phyloP scores from a whole-genome alignment of 2,113 vertebrate species.

The Oxyruncus cristatus region DNA sequence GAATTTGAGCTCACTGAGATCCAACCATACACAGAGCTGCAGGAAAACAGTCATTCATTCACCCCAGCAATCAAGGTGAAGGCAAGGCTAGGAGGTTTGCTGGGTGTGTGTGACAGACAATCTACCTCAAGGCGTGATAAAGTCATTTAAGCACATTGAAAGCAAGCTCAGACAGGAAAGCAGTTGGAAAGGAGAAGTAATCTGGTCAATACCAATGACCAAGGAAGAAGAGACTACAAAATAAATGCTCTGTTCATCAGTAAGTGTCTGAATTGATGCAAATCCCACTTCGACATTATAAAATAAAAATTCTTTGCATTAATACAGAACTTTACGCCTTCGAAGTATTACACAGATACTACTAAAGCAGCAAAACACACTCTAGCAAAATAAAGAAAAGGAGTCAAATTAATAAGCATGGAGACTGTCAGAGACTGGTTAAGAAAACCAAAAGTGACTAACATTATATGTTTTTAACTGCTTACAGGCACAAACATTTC shows the following conservation, averaged over 20 bases:
- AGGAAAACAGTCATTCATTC: constrained; percentile 30
- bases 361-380: background rate
- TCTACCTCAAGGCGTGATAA: background rate
- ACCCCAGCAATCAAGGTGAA: background rate
- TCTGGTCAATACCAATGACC: background rate
- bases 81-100: background rate
- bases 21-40: background rate
- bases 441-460: background rate
- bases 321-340: background rate
- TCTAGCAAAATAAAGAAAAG: background rate
- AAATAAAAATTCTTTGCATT: background rate
- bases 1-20: background rate
- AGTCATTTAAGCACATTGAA: background rate
- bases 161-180: background rate
- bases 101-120: background rate
- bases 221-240: background rate
- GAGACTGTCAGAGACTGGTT: background rate
- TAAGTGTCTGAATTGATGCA: background rate
- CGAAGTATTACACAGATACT: background rate
- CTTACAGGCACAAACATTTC: background rate
- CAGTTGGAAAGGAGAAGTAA: background rate
- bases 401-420: background rate
- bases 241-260: background rate
- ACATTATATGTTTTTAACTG: background rate
- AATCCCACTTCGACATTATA: background rate